Percentiles rank a stretch among this genome's conserved stretches.
Conservation (phyloP, 2,113 vertebrate genomes). For the Cephalopterus ornatus region DNA sequence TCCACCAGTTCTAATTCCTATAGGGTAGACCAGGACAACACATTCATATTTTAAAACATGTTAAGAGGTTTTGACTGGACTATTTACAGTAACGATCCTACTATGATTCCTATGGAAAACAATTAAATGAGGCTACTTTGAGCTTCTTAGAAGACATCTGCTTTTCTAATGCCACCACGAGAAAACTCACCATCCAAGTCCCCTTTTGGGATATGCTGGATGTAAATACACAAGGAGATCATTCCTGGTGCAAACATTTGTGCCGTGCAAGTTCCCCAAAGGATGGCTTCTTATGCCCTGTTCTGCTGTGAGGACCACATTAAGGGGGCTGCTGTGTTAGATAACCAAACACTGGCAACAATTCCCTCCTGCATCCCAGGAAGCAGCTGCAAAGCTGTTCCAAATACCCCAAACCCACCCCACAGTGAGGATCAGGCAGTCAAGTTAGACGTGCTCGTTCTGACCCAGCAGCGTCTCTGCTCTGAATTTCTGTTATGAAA, state of each 20-base stretch:
- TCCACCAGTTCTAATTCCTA: constrained; percentile 92
- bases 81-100: neutral
- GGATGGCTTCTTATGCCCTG: neutral
- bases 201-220: neutral
- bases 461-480: neutral
- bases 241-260: neutral
- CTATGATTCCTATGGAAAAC: neutral
- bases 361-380: neutral
- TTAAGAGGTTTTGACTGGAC: neutral
- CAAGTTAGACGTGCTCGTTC: neutral
- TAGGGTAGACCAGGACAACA: neutral
- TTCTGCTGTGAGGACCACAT: neutral
- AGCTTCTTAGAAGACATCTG: neutral
- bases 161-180: neutral
- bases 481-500: neutral
- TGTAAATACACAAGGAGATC: neutral
- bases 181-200: neutral
- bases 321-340: neutral
- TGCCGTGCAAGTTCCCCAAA: neutral
- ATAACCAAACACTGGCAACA: neutral
- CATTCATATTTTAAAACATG: neutral
- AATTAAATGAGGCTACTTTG: neutral
- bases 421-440: neutral
- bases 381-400: neutral
- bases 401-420: neutral